These are phyloP conservation scores for Castor canadensis DNA, from an alignment of 2,113 vertebrate genomes.

Conservation along the genomic window DNA sequence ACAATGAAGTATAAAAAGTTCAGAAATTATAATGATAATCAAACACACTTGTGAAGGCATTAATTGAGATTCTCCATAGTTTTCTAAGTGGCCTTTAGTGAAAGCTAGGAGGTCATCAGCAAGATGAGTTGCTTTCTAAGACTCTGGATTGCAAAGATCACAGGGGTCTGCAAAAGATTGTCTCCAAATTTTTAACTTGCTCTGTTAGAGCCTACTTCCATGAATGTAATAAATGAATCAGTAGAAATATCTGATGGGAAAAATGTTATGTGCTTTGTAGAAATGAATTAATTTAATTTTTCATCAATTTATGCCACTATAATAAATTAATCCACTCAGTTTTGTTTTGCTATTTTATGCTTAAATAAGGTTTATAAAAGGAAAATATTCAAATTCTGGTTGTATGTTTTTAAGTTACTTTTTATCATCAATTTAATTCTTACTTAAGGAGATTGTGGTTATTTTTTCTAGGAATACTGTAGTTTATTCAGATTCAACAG, in stretches of 20 bases:
- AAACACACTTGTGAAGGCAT: neutral
- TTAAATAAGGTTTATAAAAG: conserved; percentile 8
- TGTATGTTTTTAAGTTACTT: neutral
- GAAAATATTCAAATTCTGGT: conserved; percentile 37
- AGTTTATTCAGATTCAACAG: neutral
- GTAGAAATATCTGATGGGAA: neutral
- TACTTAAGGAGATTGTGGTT: neutral
- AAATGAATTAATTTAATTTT: conserved; percentile 49
- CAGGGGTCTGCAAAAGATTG: neutral
- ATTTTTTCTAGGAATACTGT: neutral
- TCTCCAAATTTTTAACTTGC: neutral
- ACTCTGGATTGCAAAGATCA: neutral
- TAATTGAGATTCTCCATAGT: neutral
- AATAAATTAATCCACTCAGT: conserved; percentile 34
- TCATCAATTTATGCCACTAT: conserved; percentile 11
- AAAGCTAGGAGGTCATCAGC: neutral
- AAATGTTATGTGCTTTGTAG: neutral
- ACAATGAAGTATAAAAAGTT: neutral
- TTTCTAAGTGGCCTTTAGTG: neutral
- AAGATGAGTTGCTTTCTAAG: neutral
- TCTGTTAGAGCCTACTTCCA: neutral
- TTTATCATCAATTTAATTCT: conserved; percentile 39
- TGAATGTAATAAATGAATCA: conserved; percentile 20
- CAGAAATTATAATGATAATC: neutral
- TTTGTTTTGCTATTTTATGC: conserved; percentile 44